A percentile compares a stretch with the other conserved stretches of the same genome.
phyloP scores from a whole-genome alignment of 2,888 invertebrate genomes.

The Elysia crispata region DNA sequence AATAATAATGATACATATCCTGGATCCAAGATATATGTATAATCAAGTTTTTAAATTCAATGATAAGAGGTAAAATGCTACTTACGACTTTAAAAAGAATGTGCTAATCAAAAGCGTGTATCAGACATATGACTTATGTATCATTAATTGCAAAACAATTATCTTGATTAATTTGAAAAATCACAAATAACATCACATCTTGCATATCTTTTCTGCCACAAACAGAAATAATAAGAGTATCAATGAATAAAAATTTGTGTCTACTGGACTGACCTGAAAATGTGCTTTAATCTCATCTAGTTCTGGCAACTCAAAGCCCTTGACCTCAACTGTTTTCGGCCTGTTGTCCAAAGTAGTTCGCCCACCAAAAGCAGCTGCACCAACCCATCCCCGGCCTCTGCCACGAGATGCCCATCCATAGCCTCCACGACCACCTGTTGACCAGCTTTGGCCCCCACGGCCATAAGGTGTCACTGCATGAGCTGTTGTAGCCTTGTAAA shows the following conservation, averaged over 20 bases:
- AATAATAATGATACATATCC: too few species aligned
- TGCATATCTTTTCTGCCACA: background rate
- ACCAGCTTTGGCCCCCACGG: slow-evolving; percentile 65
- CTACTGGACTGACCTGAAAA: slow-evolving; percentile 84
- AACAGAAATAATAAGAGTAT: background rate
- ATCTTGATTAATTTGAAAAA: too few species aligned
- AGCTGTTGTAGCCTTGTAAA: too few species aligned
- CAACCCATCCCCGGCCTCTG: slow-evolving; percentile 59
- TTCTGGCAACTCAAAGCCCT: slow-evolving; percentile 91
- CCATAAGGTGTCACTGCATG: slow-evolving; percentile 48
- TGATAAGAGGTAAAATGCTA: too few species aligned
- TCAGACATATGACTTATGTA: too few species aligned
- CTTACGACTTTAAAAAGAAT: too few species aligned
- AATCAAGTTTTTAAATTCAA: too few species aligned
- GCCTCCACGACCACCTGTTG: slow-evolving; percentile 59
- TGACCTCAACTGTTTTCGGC: slow-evolving; percentile 90
- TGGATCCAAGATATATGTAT: too few species aligned
- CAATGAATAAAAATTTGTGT: too few species aligned
- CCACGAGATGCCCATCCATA: slow-evolving; percentile 54
- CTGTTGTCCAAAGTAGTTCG: slow-evolving; percentile 85
- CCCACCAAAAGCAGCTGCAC: slow-evolving; percentile 49
- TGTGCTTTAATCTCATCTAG: slow-evolving; percentile 88
- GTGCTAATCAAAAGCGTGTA: too few species aligned
- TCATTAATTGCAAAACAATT: too few species aligned
- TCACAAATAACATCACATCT: too few species aligned